Base-by-base conservation (phyloP, 2,797 vertebrate species). In the Calcarius lapponicus region DNA sequence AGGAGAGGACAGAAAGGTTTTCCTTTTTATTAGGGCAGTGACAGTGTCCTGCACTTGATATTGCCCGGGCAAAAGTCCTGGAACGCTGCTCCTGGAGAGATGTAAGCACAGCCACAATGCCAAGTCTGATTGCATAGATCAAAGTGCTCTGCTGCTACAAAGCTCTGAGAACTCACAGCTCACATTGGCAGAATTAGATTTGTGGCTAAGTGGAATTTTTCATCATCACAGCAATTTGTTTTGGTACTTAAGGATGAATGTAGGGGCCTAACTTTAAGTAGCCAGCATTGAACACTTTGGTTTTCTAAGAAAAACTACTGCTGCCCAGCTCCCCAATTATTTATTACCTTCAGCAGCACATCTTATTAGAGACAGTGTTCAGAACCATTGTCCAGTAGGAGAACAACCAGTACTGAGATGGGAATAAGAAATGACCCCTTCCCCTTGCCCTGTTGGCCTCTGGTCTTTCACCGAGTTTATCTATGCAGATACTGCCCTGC, bases 171-270 rank as follows among this genome's bases (percentile, higher is more conserved):
- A 88, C 73, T 88, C 64, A 50, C 76, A 81, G 62, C 51, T 91
- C 70, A 61, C 31, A 4, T 15, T 70, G 56, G 43, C 66, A 92
- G 80, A 95, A 95, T 92, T 65, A 86, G 83, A 84, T 92, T 88
- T 97, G 88, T 90, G 80, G 56, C 34, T 90, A 91, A 93, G 90
- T 92, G 86, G 83, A 91, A 82, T 86, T 96, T 93, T 90, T 90
- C 86, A 88, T 81, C 73, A 84, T 86, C 65, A 32, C 2, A 67
- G 53, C 53, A 80, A 93, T 95, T 95, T 88, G 64, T 76, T 96
- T 92, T 83, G 81, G 50, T 93, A 70, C 80, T 93, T 95, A 80
- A 57, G 13, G 5, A n/a, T 76, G 50, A 83, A 86, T 80, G 50
- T 54, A 60, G 19, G 70, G 51, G 7, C 57, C 53, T 80, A 40